phyloP scores from a whole-genome alignment of 2,888 invertebrate genomes.

The Choristoneura rosaceana region DNA sequence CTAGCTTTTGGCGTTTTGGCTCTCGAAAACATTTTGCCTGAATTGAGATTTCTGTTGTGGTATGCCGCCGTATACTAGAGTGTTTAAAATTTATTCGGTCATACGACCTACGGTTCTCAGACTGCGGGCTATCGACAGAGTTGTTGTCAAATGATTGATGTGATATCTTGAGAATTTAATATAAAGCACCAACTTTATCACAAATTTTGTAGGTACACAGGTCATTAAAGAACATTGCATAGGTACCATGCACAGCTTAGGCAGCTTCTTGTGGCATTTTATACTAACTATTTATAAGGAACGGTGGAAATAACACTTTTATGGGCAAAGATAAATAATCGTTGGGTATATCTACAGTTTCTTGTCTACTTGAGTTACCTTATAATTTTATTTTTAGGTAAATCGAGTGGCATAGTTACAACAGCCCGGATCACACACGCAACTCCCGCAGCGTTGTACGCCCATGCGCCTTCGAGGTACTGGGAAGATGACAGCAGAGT shows the following conservation, averaged over 20 bases:
- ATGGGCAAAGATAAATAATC: too few species aligned
- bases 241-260: neutral
- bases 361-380: neutral
- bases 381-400: conserved; percentile 80
- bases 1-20: conserved; percentile 15
- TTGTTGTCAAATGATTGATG: conserved; percentile 26
- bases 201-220: neutral
- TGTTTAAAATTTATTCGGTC: too few species aligned
- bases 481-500: conserved; percentile 93
- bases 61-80: too few species aligned
- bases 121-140: neutral
- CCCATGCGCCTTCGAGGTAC: conserved; percentile 90
- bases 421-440: conserved; percentile 92
- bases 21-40: too few species aligned
- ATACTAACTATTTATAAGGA: neutral
- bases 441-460: conserved; percentile 91
- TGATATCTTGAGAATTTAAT: conserved; percentile 33
- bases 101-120: too few species aligned
- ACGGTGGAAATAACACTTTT: neutral
- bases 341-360: too few species aligned
- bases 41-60: too few species aligned
- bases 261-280: neutral
- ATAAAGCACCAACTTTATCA: neutral
- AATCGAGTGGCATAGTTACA: conserved; percentile 93
- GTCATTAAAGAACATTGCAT: neutral